Base-by-base conservation (phyloP, 2,888 invertebrate genomes). In the Ypsolopha scabrella region DNA sequence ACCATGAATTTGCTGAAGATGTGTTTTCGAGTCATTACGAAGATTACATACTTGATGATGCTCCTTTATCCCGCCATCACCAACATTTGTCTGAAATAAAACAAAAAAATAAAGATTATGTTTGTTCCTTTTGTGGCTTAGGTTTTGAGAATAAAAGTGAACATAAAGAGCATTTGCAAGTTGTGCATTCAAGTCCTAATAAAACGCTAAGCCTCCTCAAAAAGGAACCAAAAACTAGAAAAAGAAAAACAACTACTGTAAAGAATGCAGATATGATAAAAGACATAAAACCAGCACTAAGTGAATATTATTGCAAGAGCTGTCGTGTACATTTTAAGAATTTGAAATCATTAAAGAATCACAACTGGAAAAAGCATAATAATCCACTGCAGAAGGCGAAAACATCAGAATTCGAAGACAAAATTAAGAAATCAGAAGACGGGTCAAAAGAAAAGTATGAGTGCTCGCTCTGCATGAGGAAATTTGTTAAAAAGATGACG, bases 391-490 rank as follows among this genome's bases (percentile, higher is more conserved):
- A 45, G 10, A 45, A 13, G 14, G 6, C 3, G 13, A 9, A 43
- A 6, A 8, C 13, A 7, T 7, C 24, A 9, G 2, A 51, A 39
- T 53, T 53, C 48, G 52, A 51, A 7, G 34, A 36, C 11, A 4
- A 50, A 46, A 47, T 46, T 11, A 55, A 53, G 33, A 55, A 55
- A 11, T 44, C 55, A 41, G 50, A 51, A 47, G 52, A 53, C 44
- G 52, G 11, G 4, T 7, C 33, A 10, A 54, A 52, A 10, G 53
- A 61, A 45, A 54, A 56, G 2, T 63, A 64, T 52, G 58, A 73
- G 62, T 87, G 85, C 59, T 71, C 72, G 0, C 60, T 73, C 54
- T 88, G 77, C 53, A 68, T 76, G 61, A 66, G 75, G 41, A 75
- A 71, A 52, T 87, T 80, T 57, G 73, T 65, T 39, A 71, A 68